Percentiles rank a stretch among this genome's conserved stretches.
phyloP scores from a whole-genome alignment of 2,113 vertebrate genomes.

The Pseudopipra pipra region DNA sequence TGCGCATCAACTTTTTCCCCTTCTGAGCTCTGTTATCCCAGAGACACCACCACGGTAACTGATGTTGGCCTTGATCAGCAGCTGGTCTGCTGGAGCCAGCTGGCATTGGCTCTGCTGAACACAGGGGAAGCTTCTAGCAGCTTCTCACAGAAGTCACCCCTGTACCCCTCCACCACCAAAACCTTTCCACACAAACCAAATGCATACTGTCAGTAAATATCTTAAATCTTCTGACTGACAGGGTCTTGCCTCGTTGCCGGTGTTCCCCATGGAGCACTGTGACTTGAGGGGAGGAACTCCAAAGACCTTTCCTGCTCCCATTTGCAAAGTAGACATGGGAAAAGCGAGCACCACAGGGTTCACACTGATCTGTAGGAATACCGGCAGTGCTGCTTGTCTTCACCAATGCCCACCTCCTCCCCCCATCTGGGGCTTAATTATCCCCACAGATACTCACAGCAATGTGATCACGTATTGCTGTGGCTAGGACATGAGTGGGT shows the following conservation, averaged over 20 bases:
- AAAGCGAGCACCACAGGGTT: background rate
- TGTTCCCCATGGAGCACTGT: background rate
- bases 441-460: background rate
- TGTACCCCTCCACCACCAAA: background rate
- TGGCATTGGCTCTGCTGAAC: background rate
- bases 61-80: rapidly evolving
- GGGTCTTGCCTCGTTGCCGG: background rate
- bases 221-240: background rate
- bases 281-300: background rate
- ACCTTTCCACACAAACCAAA: background rate
- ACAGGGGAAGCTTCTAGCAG: background rate
- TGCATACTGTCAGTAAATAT: background rate
- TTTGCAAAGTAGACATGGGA: background rate
- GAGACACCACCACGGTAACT: background rate
- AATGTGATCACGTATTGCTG: background rate
- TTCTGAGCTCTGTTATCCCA: background rate
- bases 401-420: too few relatives aligned
- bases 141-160: background rate
- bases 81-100: rapidly evolving
- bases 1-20: background rate
- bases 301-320: background rate
- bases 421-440: background rate
- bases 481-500: background rate
- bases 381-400: background rate
- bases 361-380: background rate